Base-by-base conservation (phyloP, 1,140 invertebrate species). In the Cheumatopsyche charites region DNA sequence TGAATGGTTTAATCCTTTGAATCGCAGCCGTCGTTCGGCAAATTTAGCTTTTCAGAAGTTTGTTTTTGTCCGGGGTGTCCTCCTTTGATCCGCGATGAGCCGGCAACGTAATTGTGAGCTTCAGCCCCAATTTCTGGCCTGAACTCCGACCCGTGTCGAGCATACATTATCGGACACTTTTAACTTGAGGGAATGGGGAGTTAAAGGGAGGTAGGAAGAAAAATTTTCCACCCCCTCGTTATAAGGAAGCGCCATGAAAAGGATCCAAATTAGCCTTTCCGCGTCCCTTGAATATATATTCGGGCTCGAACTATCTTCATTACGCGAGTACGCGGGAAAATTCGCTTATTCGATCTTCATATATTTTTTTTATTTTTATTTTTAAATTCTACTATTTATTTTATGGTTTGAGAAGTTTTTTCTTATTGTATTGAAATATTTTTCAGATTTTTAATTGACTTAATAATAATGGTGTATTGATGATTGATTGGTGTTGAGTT, bases 131-230 rank as follows among this genome's bases (percentile, higher is more conserved):
- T 4, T 36, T 36, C 9, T 9, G 3, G 29, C 3, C 29, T 36
- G 29, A 36, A 36, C 29, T 47, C 12, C 11, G 15, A 47, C 43
- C 21, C 55, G 55, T 43, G 62, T 19, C 29, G 29, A 21, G 62
- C 62, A 63, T 63, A 63, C 29, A 63, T 63, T 63, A 63, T 63
- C 36, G 62, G 36, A 63, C 41, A 63, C 62, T 42, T 63, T 63
- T 23, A 42, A 42, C 11, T 42, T 11, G 62, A 11, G 29, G n/a
- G 13, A 19, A 3, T 15, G 13, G 13, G 45, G 17, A 5, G 4
- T 15, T n/a, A n/a, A n/a, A n/a, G n/a, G n/a, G 17, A 29, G 29
- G 13, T 7, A 41, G 15, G 13, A 25, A 58, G 21, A 58, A 58
- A 58, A 58, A 58, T 58, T 36, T 36, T 9, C 29, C 29, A 4